phyloP scores from a whole-genome alignment of 1,140 invertebrate species.

The Mactra quadrangularis region DNA sequence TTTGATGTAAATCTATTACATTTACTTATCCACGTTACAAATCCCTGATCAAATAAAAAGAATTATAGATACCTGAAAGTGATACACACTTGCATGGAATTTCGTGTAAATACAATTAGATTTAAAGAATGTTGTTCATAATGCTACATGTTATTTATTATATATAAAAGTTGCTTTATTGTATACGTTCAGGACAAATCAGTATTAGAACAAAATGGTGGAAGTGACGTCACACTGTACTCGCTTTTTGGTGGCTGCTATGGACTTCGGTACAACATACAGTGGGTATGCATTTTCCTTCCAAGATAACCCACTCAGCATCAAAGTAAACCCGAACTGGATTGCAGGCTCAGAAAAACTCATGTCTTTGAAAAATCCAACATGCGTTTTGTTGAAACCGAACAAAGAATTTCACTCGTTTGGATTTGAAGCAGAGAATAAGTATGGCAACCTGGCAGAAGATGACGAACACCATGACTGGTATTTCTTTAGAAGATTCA shows the following conservation, averaged over 20 bases:
- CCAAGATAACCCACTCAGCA: neutral
- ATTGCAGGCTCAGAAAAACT: constrained; percentile 2
- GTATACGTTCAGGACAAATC: too few species aligned
- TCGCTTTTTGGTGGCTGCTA: neutral
- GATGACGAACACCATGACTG: constrained; percentile 31
- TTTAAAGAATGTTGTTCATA: too few species aligned
- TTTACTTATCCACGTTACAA: too few species aligned
- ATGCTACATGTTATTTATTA: too few species aligned
- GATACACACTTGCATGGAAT: too few species aligned
- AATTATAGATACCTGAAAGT: too few species aligned
- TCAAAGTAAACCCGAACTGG: constrained; percentile 33
- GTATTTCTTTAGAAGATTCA: constrained; percentile 44
- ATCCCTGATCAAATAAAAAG: too few species aligned
- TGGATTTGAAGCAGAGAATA: constrained; percentile 38
- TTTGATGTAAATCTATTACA: too few species aligned
- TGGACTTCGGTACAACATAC: constrained; percentile 46
- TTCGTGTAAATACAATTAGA: too few species aligned
- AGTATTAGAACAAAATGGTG: too few species aligned
- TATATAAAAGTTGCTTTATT: too few species aligned
- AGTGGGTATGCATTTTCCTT: constrained; percentile 34
- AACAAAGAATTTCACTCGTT: constrained; percentile 25
- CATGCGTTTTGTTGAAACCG: constrained; percentile 36
- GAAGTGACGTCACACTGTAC: too few species aligned
- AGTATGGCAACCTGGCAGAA: constrained; percentile 8
- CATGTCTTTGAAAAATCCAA: constrained; percentile 34